Conservation (phyloP, 2,797 vertebrate species). For the Silurus aristotelis region DNA sequence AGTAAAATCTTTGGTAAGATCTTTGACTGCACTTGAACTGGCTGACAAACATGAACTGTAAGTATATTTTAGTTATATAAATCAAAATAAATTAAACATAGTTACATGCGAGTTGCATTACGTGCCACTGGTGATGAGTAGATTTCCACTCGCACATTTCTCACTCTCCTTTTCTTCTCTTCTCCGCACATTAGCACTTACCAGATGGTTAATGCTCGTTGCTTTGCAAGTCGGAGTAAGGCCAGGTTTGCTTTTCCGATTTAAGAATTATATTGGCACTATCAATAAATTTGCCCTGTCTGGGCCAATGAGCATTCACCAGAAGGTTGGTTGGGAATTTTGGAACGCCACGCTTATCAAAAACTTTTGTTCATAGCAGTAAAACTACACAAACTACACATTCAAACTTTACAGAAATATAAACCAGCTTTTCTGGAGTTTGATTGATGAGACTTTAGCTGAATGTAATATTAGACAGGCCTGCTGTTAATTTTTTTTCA, state of each 20-base stretch:
- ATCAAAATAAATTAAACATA: neutral
- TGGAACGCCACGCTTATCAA: neutral
- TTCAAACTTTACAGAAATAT: neutral
- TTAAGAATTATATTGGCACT: constrained; percentile 1
- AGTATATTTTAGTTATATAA: neutral
- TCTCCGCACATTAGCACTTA: constrained; percentile 5
- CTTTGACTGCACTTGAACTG: neutral
- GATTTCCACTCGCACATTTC: neutral
- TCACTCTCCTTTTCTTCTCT: neutral
- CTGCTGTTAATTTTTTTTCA: neutral
- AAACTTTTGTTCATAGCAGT: neutral
- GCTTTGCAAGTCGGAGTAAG: neutral
- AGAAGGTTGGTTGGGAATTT: neutral
- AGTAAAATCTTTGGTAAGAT: neutral
- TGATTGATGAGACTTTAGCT: neutral
- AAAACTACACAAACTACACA: neutral
- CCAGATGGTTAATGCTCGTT: neutral
- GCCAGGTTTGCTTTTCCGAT: neutral
- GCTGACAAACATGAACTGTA: neutral
- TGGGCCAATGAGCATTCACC: constrained; percentile 1
- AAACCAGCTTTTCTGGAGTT: neutral
- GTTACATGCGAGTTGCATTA: neutral
- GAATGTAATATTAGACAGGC: neutral
- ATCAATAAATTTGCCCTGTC: neutral
- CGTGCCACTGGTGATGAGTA: neutral